Base-by-base conservation (phyloP, 2,797 vertebrate species). In the Thripadectes ignobilis region DNA sequence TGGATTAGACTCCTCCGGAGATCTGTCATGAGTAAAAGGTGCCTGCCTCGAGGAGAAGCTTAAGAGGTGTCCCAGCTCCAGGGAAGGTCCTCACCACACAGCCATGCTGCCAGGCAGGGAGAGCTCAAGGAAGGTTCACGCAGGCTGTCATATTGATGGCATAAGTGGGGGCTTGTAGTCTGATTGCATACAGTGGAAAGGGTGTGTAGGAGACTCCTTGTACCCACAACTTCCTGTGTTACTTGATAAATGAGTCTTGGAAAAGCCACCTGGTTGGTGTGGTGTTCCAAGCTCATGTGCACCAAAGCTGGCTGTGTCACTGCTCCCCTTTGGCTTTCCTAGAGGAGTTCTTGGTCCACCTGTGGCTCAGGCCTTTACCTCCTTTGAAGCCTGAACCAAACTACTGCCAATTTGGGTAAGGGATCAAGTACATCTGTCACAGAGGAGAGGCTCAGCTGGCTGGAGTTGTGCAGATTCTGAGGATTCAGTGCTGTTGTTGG, bases 61-160 rank as follows among this genome's bases (percentile, higher is more conserved):
- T 45, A 49, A 49, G 62, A 39, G 8, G 22, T n/a, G 22, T 63
- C 45, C 19, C 16, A 29, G 45, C 57, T 54, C 39, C 26, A 10
- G 16, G 30, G 18, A 18, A 39, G 14, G 26, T 68, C 43, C 43
- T 49, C 43, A 38, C 19, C 41, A 4, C 22, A 7, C 55, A 39
- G 68, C 24, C 6, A 2, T 21, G 9, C n/a, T 1, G 0, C 22
- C 0, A 0, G 22, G 41, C 36, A 43, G 1, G 0, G 57, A 38
- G 49, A 38, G 63, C 36, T 57, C 41, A 26, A 22, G 36, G 36
- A n/a, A 18, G 43, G 49, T n/a, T 54, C 32, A 30, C 38, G 15
- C 20, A 1, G 0, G 38, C 69, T 65, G 26, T 34, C 17, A 1
- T 3, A 22, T 12, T 43, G 54, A 7, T 48, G 46, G 41, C 7